A percentile compares a stretch with the other conserved stretches of the same genome.
These are phyloP conservation scores for Aphelocoma californica DNA, from an alignment of 2,797 vertebrate species.

Conservation along the genomic window DNA sequence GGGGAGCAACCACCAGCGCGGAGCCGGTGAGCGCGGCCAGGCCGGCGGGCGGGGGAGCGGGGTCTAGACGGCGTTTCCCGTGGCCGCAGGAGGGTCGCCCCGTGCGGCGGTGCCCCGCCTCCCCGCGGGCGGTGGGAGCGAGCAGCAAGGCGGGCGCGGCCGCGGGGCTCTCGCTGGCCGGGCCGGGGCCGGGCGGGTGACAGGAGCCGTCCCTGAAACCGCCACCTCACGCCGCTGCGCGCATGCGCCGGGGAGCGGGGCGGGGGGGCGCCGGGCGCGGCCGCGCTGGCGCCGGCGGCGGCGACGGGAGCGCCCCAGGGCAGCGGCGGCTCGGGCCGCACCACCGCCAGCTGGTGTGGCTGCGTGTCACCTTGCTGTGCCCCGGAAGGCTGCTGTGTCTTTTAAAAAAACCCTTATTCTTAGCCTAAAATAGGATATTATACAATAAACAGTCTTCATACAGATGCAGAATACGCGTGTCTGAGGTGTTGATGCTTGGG, in stretches of 20 bases:
- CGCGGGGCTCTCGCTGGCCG: background rate
- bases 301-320: background rate
- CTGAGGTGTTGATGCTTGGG: background rate
- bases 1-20: slow-evolving; percentile 65
- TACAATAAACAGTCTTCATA: rapidly evolving
- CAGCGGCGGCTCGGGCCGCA: background rate
- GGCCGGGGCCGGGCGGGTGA: background rate
- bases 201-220: background rate
- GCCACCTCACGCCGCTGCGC: background rate
- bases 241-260: background rate
- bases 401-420: rapidly evolving
- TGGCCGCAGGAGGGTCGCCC: background rate
- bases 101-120: background rate
- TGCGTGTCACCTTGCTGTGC: background rate
- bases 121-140: too few species aligned
- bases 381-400: rapidly evolving
- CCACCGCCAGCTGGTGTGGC: background rate
- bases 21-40: slow-evolving; percentile 44
- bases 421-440: rapidly evolving
- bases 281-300: background rate
- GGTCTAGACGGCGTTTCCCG: background rate
- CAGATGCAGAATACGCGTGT: rapidly evolving
- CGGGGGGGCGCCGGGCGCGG: background rate
- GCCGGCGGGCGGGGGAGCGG: background rate
- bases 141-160: background rate